Base-by-base conservation (phyloP, 2,797 vertebrate genomes). In the Oreonectes daqikongensis region DNA sequence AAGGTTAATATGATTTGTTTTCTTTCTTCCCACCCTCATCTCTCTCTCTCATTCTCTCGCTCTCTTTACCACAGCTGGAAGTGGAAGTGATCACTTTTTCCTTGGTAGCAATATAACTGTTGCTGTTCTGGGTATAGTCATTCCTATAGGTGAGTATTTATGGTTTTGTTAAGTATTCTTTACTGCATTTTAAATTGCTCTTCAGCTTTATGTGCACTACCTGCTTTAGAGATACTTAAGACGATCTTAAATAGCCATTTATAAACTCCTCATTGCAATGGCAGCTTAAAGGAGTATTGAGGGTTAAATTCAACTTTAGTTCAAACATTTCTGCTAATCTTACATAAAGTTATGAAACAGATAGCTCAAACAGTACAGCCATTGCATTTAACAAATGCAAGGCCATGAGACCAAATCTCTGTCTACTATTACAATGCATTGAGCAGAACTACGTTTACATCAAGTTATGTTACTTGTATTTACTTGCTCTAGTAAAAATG, bases 71-170 rank as follows among this genome's bases (percentile, higher is more conserved):
- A 17, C 91, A 98, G 96, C 96, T 86, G 94, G 93, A 17, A 94
- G 94, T 74, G 94, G 93, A 20, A 94, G 94, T 72, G 93, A 94
- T 82, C 94, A 91, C 57, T 92, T 93, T 89, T 92, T 95, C 83
- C 94, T 98, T 68, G 94, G 94, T 83, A 97, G 95, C 83, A 96
- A 96, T 59, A 94, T 97, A 86, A 97, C 96, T 22, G 95, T 97
- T 63, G 97, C 96, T 24, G 93, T 96, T 79, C 90, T 99, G 87
- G 96, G 97, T 63, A 95, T 98, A 79, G 91, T 97, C 71, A 95
- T 97, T 83, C 97, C 96, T 86, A 94, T 98, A 15, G 96, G 97
- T 99, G 92, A 96, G 96, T 93, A 86, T 32, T 69, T 66, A 72
- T 61, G 35, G 60, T 65, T 68, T 65, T 72, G 40, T 20, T 69